Evolutionary conservation across 1,140 invertebrate genomes (phyloP).

Genomic region (Bilobella aurantiaca): DNA sequence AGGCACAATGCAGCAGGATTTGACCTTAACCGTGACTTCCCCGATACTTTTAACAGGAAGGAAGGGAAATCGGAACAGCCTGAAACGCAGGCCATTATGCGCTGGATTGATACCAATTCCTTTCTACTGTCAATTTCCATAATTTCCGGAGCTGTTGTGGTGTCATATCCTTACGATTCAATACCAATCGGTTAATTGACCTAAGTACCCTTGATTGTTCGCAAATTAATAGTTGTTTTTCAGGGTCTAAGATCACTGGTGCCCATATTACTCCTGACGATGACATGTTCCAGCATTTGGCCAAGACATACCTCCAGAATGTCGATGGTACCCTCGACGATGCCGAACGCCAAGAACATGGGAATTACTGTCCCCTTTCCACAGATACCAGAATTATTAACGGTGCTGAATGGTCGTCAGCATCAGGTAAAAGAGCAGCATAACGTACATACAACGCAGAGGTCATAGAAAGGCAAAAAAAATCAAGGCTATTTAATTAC

Average conservation of each 20-base stretch:
- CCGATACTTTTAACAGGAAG: conserved; percentile 17
- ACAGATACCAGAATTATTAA: conserved; percentile 42
- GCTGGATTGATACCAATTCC: conserved; percentile 24
- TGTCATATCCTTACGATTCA: conserved; percentile 25
- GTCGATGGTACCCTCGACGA: neutral
- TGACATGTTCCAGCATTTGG: conserved; percentile 46
- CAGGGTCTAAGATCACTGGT: conserved; percentile 29
- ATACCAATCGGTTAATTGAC: conserved; percentile 5
- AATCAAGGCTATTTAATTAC: too few species aligned
- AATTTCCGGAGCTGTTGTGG: conserved; percentile 19
- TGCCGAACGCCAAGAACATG: conserved; percentile 27
- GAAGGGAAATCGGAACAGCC: conserved; percentile 11
- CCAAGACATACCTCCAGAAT: conserved; percentile 45
- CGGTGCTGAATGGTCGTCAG: conserved; percentile 43
- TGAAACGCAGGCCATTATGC: conserved; percentile 27
- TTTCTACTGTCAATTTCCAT: conserved; percentile 27
- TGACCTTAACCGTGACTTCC: conserved; percentile 32
- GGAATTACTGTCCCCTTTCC: conserved; percentile 37
- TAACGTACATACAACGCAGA: too few species aligned
- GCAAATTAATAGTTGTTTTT: neutral
- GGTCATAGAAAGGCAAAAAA: too few species aligned
- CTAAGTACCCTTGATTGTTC: too few species aligned
- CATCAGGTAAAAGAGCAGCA: conserved; percentile 42
- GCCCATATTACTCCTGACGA: conserved; percentile 48
- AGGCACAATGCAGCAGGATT: conserved; percentile 23